phyloP scores from a whole-genome alignment of 2,797 vertebrate species.

The Crypturellus tataupa region DNA sequence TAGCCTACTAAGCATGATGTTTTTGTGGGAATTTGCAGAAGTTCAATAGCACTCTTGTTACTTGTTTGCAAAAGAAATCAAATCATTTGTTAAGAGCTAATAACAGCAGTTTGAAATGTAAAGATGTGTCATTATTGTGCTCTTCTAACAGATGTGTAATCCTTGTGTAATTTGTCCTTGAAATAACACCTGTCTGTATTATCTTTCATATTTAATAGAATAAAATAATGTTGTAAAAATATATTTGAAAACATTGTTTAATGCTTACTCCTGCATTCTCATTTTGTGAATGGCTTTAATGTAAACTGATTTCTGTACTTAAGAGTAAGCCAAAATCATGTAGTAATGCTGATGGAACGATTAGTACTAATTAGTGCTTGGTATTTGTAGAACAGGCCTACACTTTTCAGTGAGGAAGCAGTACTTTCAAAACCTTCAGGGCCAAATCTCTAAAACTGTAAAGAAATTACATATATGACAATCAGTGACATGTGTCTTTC shows the following conservation, averaged over 20 bases:
- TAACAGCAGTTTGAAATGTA: conserved; percentile 65
- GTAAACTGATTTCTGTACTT: neutral
- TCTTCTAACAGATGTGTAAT: conserved; percentile 61
- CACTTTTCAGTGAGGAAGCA: neutral
- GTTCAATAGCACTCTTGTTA: conserved; percentile 66
- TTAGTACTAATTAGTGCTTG: neutral
- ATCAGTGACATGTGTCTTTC: no score
- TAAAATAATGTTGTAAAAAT: conserved; percentile 69
- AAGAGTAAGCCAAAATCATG: neutral
- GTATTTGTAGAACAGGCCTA: neutral
- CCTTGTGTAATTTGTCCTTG: conserved; percentile 70
- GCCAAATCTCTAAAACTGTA: neutral
- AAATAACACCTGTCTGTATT: conserved; percentile 60
- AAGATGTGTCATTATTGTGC: conserved; percentile 68
- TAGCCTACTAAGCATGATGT: conserved; percentile 64
- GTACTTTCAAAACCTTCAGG: neutral
- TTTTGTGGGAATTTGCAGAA: conserved; percentile 64
- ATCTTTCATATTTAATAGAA: conserved; percentile 75
- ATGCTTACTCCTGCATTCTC: neutral
- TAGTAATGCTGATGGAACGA: neutral
- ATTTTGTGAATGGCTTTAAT: neutral
- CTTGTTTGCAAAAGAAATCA: conserved; percentile 70
- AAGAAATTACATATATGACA: no score
- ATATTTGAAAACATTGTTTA: neutral
- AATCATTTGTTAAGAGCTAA: conserved; percentile 68